Base-by-base conservation (phyloP, 2,888 invertebrate species). In the Catocala nupta region DNA sequence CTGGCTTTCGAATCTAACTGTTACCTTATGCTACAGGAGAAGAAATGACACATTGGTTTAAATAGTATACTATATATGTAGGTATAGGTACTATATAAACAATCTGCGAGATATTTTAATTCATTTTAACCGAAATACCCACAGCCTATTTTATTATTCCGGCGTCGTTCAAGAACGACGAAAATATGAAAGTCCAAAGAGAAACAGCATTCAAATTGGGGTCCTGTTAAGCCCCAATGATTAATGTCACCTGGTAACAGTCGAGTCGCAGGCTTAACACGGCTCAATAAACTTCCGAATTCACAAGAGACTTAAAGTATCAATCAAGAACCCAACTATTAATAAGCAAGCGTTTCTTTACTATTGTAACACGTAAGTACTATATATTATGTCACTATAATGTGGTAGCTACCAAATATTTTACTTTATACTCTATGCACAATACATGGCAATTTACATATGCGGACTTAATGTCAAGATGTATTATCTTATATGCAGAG, bases 241-340 rank as follows among this genome's bases (percentile, higher is more conserved):
- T 65, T 64, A 69, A 72, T 73, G 54, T 64, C 13, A 52, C 57
- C 56, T 39, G 47, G 25, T 63, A 62, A 65, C 69, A 59, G 59
- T 43, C 49, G 60, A 10, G 57, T 34, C 58, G 49, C 48, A 54
- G 63, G 57, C 62, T 61, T 50, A 55, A 52, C 33, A 47, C 39
- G 52, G 62, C 66, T 64, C 66, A 69, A 65, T 62, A 60, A 73
- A 73, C 70, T 73, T 73, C 16, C 36, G 44, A 50, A 66, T 62
- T 54, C 63, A 48, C 62, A 62, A 73, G 65, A 45, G 63, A 53
- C 61, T 61, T 72, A 49, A 73, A 73, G 55, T 73, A 73, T 74
- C 67, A 70, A 70, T 77, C 59, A 55, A 44, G 48, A 49, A 33
- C 59, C 54, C 48, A 62, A 65, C 52, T 59, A 63, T 50, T 50